Evolutionary conservation across 2,113 vertebrate genomes (phyloP).

Genomic region (Camelus dromedarius): DNA sequence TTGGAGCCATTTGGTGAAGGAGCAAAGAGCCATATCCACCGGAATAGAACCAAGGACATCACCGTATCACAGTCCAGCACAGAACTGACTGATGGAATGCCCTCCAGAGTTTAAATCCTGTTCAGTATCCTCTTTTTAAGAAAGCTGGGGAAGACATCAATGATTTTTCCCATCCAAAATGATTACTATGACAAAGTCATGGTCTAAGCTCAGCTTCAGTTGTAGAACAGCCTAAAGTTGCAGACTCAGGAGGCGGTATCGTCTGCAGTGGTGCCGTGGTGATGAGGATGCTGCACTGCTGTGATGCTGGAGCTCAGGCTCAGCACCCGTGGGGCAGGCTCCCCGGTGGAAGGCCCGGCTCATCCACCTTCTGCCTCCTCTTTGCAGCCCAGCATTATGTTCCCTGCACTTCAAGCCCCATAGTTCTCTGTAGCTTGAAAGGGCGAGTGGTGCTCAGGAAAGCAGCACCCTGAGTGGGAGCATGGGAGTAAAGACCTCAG

Average conservation of each 20-base stretch:
- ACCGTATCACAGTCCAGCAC: neutral
- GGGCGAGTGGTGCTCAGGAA: neutral
- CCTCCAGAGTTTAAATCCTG: neutral
- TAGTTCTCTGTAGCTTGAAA: neutral
- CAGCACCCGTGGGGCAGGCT: neutral
- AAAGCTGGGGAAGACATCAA: neutral
- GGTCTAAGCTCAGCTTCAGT: neutral
- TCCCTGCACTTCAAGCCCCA: neutral
- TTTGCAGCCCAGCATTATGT: neutral
- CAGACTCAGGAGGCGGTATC: neutral
- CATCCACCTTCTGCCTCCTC: neutral
- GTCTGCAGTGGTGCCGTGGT: neutral
- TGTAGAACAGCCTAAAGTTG: neutral
- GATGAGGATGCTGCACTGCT: neutral
- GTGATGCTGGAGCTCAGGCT: neutral
- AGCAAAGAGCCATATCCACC: neutral
- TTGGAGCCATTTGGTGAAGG: neutral
- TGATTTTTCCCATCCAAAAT: neutral
- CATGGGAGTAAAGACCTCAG: neutral
- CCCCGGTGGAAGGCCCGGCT: neutral
- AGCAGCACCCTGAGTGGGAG: too few relatives aligned
- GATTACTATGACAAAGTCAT: neutral
- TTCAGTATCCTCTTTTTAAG: slow-evolving; percentile 16
- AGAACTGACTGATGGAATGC: neutral
- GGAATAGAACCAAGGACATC: neutral